Base-by-base conservation (phyloP, 1,140 invertebrate species). In the Agraylea sexmaculata region DNA sequence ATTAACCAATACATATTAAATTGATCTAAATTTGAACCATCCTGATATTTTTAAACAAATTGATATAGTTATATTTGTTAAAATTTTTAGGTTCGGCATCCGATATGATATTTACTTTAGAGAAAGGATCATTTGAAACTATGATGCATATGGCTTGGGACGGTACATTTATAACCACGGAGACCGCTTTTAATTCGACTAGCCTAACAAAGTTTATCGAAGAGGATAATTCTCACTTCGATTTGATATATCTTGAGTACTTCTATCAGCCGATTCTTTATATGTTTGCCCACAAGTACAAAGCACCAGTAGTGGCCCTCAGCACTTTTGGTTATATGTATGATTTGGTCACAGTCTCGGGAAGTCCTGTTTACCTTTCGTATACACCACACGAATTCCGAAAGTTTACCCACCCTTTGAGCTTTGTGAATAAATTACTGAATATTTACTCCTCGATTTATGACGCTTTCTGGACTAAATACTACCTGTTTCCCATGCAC, bases 221-320 rank as follows among this genome's bases (percentile, higher is more conserved):
- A 12, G 53, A 58, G 35, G 57, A 68, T 22, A 53, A 64, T 35
- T 53, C 51, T 4, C 43, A 58, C 31, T 71, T 64, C 43, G 70
- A 73, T 47, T 40, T 73, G 11, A 59, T 73, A 2, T 67, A 71
- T 2, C 37, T 58, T 29, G 69, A 71, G 51, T 64, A 69, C 44
- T 73, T 71, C 47, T 71, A 62, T 27, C 66, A 69, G 51, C 69
- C 71, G 51, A 61, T 67, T 7, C 51, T 68, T 10, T 59, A 68
- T 12, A 55, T 64, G 50, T 58, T 73, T 31, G 68, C 66, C 2
- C 57, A 65, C 25, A 71, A 70, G 44, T 71, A 71, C 42, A 58
- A 63, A 8, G 61, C 68, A 19, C 69, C 68, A 6, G 52, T 71
- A 25, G 62, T 59, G 1, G 57, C 70, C 20, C 56, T 71, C n/a